Evolutionary conservation across 2,113 vertebrate species (phyloP), one percentile per base, ranked within the genome.

Genomic region (Notothenia rossii): DNA sequence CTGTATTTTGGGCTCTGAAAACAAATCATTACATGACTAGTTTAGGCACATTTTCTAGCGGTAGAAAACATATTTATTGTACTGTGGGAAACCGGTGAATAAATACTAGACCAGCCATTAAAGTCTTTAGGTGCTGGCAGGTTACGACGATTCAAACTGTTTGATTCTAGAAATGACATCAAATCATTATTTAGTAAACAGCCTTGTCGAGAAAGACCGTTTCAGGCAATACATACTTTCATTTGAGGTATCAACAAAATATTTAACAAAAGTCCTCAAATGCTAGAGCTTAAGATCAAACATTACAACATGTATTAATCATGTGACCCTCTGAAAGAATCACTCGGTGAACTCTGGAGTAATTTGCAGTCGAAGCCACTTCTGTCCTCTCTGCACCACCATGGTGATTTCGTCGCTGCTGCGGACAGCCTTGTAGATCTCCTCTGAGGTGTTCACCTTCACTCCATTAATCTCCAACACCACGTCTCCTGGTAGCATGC

Each of bases 351-450:
- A 88, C 81, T 99, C 98, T 0, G 98, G 97, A 51, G 94, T 94
- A 12, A 99, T 95, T 18, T 96, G 96, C 45, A 99, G 91, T 51
- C 86, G 93, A 71, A 98, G 58, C 0, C 93, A 79, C 72, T 97
- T 92, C 0, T 86, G 53, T 76, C 96, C 94, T 0, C 97, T 95
- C 33, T 95, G 93, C 72, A 99, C 94, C 85, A 94, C 84, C 94
- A 98, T 87, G 17, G 93, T 95, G 90, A 99, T 94, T 85, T 72
- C 94, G 77, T 95, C 91, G 13, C 96, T 95, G 1, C 90, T 96
- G 77, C 93, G 90, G 46, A 99, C 95, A 0, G 97, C 96, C 59
- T 96, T 92, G 10, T 98, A 99, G 79, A 99, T 94, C 0, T 98
- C 97, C 86, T 98, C 98, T 0, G 97, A 94, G 0, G 95, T 95